Base-by-base conservation (phyloP, 2,113 vertebrate species). In the Cebidichthys violaceus region DNA sequence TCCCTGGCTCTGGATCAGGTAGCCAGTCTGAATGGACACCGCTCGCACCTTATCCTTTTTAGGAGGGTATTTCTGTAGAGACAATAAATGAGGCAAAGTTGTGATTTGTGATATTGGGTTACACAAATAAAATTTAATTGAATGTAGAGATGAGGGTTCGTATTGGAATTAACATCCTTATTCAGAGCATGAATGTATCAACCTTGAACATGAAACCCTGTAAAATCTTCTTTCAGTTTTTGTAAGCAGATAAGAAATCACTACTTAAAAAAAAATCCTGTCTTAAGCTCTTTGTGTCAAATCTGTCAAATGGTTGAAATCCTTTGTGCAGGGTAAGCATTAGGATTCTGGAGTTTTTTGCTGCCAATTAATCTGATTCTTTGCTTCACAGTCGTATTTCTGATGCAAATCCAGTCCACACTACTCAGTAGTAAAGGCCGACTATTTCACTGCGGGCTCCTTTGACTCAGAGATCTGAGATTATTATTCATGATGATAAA, bases 21-120 rank as follows among this genome's bases (percentile, higher is more conserved):
- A 99, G 65, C 98, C 98, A 0, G 98, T 99, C 95, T 97, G 97
- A 89, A 98, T 95, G 89, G 98, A 99, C 71, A 99, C 96, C 0
- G 98, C 98, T 52, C 98, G 90, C 71, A 99, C 97, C 94, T 97
- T 91, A 86, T 98, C 97, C 94, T 98, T 99, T 93, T 96, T 96
- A 4, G 97, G 97, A 0, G 98, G 98, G 73, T 96, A 97, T 95
- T 98, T 99, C 98, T 99, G 93, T 65, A 66, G 70, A 65, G 77
- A 84, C 8, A 82, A n/a, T n/a, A 27, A 57, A 57, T 11, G 6
- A 57, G 52, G 22, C 10, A 57, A 14, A 24, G 22, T 20, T 50
- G 18, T 24, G 22, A 24, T 50, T 20, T 50, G 18, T 24, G 22
- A 24, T n/a, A 55, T 11, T 55, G 22, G 22, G 52, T 11, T 55